Conservation (phyloP, 53 echinoderm and acorn worm genomes). For the Echinometra lucunter region DNA sequence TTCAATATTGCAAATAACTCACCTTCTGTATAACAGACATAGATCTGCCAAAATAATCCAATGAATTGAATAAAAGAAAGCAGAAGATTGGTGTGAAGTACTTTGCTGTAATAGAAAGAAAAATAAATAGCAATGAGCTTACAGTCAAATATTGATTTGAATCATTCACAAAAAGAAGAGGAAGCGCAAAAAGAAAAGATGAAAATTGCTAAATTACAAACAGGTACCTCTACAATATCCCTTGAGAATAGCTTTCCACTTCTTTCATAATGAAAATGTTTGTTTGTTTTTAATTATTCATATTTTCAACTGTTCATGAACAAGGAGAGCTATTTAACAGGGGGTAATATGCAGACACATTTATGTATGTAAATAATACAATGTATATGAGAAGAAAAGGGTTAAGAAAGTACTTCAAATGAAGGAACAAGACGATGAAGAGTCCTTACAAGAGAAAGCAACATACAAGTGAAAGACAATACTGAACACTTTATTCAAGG, state of each 20-base stretch:
- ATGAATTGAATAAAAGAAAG: slow-evolving; percentile 86
- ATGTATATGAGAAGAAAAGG: too few species aligned
- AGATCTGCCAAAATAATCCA: slow-evolving; percentile 88
- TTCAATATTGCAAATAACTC: slow-evolving; percentile 64
- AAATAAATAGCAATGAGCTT: not conserved
- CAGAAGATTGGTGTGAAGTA: slow-evolving; percentile 92
- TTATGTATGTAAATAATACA: too few species aligned
- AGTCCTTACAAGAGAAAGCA: too few species aligned
- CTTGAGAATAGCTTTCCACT: not conserved
- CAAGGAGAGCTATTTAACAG: not conserved
- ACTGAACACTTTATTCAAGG: not conserved
- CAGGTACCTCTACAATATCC: not conserved
- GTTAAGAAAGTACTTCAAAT: too few species aligned
- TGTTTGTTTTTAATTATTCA: too few species aligned
- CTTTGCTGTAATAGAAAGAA: slow-evolving; percentile 67
- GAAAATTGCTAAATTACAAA: not conserved
- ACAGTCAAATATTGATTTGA: not conserved
- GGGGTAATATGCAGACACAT: too few species aligned
- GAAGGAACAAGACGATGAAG: too few species aligned
- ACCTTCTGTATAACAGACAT: slow-evolving; percentile 84
- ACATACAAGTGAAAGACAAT: not conserved
- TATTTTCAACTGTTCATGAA: too few species aligned
- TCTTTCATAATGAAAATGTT: not conserved
- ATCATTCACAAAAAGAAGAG: not conserved
- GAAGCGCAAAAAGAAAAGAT: too few species aligned